A percentile compares a stretch with the other conserved stretches of the same genome.
Conservation (phyloP, 2,888 invertebrate species). For the Phytoseiulus persimilis region DNA sequence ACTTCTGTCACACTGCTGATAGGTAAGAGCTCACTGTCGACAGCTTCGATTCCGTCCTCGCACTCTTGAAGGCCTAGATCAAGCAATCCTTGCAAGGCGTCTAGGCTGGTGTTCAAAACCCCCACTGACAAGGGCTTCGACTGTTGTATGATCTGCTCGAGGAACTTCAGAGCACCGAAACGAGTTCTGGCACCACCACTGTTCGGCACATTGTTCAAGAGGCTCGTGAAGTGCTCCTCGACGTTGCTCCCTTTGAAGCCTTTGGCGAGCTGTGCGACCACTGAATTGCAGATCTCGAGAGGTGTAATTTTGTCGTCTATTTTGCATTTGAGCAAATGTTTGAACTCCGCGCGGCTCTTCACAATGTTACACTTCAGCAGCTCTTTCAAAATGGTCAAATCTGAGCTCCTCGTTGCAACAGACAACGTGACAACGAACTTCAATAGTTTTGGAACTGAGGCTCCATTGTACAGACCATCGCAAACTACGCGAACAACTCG, state of each 20-base stretch:
- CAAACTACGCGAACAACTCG: background rate
- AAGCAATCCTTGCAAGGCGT: background rate
- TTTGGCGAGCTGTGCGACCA: background rate
- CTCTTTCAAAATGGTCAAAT: background rate
- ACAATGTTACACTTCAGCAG: background rate
- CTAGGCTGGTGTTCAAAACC: background rate
- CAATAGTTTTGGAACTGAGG: background rate
- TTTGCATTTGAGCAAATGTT: constrained; percentile 20
- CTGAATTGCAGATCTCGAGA: background rate
- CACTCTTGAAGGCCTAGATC: background rate
- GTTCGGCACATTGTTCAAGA: background rate
- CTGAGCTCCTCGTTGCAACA: background rate
- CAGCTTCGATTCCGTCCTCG: constrained; percentile 21
- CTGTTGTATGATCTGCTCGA: background rate
- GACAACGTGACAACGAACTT: constrained; percentile 11
- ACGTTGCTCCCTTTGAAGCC: constrained; percentile 12
- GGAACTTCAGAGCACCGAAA: background rate
- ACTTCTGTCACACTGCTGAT: constrained; percentile 18
- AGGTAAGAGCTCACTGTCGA: background rate
- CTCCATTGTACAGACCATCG: background rate
- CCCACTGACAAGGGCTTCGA: constrained; percentile 14
- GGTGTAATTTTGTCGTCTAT: background rate
- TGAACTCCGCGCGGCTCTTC: constrained; percentile 10
- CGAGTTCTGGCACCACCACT: background rate
- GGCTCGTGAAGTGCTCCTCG: background rate